Base-by-base conservation (phyloP, 2,113 vertebrate genomes). In the Alethe castanea region DNA sequence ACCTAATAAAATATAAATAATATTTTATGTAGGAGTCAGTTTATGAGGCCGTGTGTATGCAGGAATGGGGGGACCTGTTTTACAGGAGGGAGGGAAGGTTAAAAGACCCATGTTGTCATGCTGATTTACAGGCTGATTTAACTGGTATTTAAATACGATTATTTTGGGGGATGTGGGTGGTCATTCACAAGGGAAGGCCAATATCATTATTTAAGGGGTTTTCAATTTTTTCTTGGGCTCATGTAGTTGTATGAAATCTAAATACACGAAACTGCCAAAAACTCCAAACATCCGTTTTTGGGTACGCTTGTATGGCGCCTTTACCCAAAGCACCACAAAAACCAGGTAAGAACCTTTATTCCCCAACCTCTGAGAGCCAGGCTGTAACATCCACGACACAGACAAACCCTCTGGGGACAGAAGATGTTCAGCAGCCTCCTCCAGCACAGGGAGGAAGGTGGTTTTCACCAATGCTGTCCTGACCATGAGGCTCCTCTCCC, bases 111-210 rank as follows among this genome's bases (percentile, higher is more conserved):
- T 36, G 57, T 42, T 88, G 53, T 73, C 78, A 44, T 40, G 40
- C 64, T 94, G 94, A 97, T 96, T 96, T 97, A 95, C 81, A 88
- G 76, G 93, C 88, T 96, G 88, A 61, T 73, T 96, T 96, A 90
- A 94, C 94, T 90, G 69, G 71, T 61, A 67, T 84, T 92, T 84
- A 76, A 94, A 93, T 93, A 94, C n/a, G 64, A 88, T 94, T 94
- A 92, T 90, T 70, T 79, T 35, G 18, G 29, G 76, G 80, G 56
- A 60, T 84, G 92, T 95, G 95, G 95, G 93, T 95, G 96, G 93
- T 50, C 90, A 81, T 72, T 91, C 66, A 86, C 64, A n/a, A 67
- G 79, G 35, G 65, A 86, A 88, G 26, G 57, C 57, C 69, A 97
- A 81, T 92, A 81, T 60, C 60, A 66, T 80, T 67, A 81, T 69